Percentiles rank a stretch among this genome's conserved stretches.
Evolutionary conservation across 53 echinoderm and acorn worm genomes (phyloP).

Genomic region (Glandiceps talaboti): DNA sequence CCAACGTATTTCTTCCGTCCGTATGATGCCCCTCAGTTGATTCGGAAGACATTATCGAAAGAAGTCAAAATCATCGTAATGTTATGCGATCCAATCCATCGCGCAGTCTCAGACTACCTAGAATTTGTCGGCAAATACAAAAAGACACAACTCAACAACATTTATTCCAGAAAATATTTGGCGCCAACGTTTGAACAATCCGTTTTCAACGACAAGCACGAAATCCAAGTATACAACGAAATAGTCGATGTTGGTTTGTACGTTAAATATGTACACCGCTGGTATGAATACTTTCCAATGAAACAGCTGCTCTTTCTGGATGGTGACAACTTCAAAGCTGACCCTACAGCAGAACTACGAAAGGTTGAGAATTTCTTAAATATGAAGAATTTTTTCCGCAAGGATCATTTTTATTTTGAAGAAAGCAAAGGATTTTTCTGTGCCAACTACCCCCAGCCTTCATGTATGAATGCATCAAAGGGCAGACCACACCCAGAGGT

Average conservation of each 20-base stretch:
- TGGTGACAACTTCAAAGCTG: conserved; percentile 41
- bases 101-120: conserved; percentile 79
- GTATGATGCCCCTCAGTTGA: conserved; percentile 13
- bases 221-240: conserved; percentile 31
- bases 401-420: conserved; percentile 64
- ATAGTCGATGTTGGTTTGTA: conserved; percentile 61
- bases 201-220: conserved; percentile 28
- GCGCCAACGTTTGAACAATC: conserved; percentile 50
- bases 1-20: conserved; percentile 50
- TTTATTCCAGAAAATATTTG: conserved; percentile 2
- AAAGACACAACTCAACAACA: background rate
- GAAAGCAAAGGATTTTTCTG: conserved; percentile 66
- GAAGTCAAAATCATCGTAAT: conserved; percentile 66
- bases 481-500: conserved; percentile 70
- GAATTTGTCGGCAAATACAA: conserved; percentile 2
- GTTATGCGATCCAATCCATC: conserved; percentile 62
- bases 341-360: conserved; percentile 43
- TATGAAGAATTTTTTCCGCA: conserved; percentile 40
- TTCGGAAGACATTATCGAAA: conserved; percentile 26
- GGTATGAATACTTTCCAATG: conserved; percentile 43
- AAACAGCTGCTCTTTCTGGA: conserved; percentile 58
- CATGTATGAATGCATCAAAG: conserved; percentile 55
- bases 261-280: conserved; percentile 37
- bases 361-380: conserved; percentile 53
- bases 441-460: conserved; percentile 18